phyloP scores from a whole-genome alignment of 2,797 vertebrate species.

The Pterois miles region DNA sequence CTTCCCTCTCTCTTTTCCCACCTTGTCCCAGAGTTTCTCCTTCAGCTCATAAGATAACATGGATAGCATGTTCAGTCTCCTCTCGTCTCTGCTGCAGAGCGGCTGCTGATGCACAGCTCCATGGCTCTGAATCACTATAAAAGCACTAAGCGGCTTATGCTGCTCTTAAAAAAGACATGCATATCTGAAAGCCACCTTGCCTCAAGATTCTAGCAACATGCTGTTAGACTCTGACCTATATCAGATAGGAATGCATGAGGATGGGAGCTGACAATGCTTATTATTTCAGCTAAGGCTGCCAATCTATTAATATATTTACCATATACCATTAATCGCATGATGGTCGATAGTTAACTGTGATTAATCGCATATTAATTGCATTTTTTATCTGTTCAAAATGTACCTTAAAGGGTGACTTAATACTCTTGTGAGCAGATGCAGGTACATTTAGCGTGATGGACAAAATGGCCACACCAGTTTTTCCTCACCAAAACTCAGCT shows the following conservation, averaged over 20 bases:
- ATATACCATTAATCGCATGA: no score
- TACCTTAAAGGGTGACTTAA: no score
- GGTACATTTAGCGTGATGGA: no score
- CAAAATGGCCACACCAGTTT: no score
- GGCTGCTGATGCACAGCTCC: slow-evolving; percentile 8
- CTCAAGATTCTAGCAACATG: slow-evolving; percentile 46
- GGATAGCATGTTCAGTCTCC: slow-evolving; percentile 17
- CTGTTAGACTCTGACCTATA: slow-evolving; percentile 27
- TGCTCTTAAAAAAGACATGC: slow-evolving; percentile 43
- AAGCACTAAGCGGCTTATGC: slow-evolving; percentile 54
- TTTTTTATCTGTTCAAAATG: no score
- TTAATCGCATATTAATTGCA: no score
- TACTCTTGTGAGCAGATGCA: no score
- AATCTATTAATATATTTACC: no score
- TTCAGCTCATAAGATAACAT: slow-evolving; percentile 19
- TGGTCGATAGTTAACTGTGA: no score
- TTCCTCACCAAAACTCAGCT: no score
- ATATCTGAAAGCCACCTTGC: slow-evolving; percentile 49
- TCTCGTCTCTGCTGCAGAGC: neutral
- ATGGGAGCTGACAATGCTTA: neutral
- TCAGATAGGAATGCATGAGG: slow-evolving; percentile 11
- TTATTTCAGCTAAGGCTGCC: neutral
- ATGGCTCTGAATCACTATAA: slow-evolving; percentile 31
- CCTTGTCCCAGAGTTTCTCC: slow-evolving; percentile 2
- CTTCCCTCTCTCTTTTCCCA: neutral